Conservation (phyloP, 37 sponge, comb jelly and placozoan species). For the Bolinopsis microptera region DNA sequence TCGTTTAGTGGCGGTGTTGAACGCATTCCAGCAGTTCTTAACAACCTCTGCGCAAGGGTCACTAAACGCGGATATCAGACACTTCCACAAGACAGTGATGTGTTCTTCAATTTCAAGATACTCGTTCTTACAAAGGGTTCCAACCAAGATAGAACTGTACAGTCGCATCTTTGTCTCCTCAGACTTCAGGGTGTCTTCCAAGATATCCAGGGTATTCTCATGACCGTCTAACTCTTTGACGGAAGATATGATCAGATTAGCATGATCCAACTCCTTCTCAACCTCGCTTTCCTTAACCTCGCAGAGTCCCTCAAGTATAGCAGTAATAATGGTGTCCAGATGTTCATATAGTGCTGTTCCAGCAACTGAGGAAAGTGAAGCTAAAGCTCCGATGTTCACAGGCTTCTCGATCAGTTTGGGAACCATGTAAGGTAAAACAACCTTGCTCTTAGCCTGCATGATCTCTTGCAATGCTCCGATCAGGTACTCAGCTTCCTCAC, state of each 20-base stretch:
- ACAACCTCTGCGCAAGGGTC: constrained; percentile 77
- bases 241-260: constrained; percentile 71
- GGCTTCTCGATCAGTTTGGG: constrained; percentile 82
- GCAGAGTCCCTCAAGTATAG: constrained; percentile 71
- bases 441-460: constrained; percentile 87
- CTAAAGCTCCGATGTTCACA: constrained; percentile 83
- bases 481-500: constrained; percentile 73
- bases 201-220: constrained; percentile 31
- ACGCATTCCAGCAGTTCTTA: constrained; percentile 79
- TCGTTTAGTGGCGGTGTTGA: constrained; percentile 82
- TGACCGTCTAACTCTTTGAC: constrained; percentile 65
- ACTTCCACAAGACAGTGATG: constrained; percentile 18
- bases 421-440: constrained; percentile 88
- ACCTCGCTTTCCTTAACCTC: constrained; percentile 1
- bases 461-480: constrained; percentile 86
- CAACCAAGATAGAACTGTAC: not conserved
- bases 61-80: constrained; percentile 50
- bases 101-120: constrained; percentile 55
- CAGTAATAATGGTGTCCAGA: constrained; percentile 77
- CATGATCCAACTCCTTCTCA: constrained; percentile 60
- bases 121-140: not conserved
- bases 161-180: constrained; percentile 42
- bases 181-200: not conserved
- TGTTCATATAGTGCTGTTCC: constrained; percentile 81
- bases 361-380: constrained; percentile 90